These are phyloP conservation scores for Hydrolagus colliei DNA, from an alignment of 2,797 vertebrate genomes.

Conservation along the genomic window DNA sequence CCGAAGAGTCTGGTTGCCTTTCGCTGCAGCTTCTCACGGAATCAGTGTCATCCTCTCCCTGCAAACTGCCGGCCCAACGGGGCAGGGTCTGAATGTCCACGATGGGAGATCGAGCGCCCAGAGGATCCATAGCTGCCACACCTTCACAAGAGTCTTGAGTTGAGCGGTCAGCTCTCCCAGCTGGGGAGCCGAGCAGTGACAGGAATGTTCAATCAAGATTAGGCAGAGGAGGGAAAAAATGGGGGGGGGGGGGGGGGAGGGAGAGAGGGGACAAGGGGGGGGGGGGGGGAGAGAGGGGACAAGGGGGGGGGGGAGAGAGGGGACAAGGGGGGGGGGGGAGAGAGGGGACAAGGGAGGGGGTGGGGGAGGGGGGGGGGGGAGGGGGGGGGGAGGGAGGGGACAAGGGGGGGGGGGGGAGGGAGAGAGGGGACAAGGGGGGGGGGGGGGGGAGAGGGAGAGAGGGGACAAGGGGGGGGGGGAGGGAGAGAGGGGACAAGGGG, in stretches of 20 bases:
- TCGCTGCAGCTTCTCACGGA: conserved; percentile 43
- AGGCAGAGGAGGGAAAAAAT: neutral
- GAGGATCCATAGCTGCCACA: conserved; percentile 76
- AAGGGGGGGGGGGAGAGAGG: too few species aligned
- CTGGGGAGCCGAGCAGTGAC: neutral
- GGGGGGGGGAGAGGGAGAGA: too few species aligned
- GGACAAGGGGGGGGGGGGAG: too few species aligned
- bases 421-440: too few species aligned
- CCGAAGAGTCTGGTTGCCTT: conserved; percentile 43
- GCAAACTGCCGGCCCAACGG: conserved; percentile 65
- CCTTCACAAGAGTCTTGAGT: conserved; percentile 18
- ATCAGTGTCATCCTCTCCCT: conserved; percentile 42
- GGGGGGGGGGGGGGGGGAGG: neutral
- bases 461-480: too few species aligned
- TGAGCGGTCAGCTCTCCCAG: neutral
- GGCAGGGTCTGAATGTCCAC: conserved; percentile 75
- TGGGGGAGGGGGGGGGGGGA: neutral
- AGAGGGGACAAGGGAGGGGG: too few species aligned
- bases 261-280: too few species aligned
- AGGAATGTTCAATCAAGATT: neutral
- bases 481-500: too few species aligned
- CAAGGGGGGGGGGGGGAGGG: too few species aligned
- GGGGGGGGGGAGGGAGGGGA: too few species aligned
- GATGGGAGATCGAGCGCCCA: conserved; percentile 90
- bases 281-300: too few species aligned